A percentile compares a stretch with the other conserved stretches of the same genome.
phyloP scores from a whole-genome alignment of 1,140 invertebrate genomes.

The Lordiphosa collinella region DNA sequence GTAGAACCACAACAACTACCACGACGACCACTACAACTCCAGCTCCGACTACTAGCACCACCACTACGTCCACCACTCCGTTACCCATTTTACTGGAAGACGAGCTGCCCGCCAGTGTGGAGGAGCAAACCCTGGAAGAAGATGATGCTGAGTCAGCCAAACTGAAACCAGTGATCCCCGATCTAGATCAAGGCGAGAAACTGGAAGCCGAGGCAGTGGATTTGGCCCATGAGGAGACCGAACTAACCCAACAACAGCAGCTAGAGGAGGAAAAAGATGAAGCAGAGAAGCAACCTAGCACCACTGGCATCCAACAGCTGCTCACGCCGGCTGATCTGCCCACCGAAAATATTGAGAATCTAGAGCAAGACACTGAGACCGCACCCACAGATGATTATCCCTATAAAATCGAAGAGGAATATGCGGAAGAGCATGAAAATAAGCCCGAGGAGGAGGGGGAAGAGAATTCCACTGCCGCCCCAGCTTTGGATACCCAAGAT shows the following conservation, averaged over 20 bases:
- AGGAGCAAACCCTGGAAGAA: constrained; percentile 59
- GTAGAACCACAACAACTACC: constrained; percentile 31
- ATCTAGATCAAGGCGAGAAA: constrained; percentile 57
- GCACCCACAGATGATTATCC: constrained; percentile 69
- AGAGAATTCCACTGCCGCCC: neutral
- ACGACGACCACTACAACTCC: constrained; percentile 28
- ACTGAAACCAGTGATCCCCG: constrained; percentile 29
- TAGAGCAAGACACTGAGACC: constrained; percentile 40
- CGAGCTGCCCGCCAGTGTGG: constrained; percentile 55
- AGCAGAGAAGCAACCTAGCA: constrained; percentile 16
- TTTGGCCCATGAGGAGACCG: constrained; percentile 61
- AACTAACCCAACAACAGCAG: constrained; percentile 56
- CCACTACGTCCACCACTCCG: constrained; percentile 28
- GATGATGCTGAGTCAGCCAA: constrained; percentile 47
- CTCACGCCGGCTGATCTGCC: constrained; percentile 58
- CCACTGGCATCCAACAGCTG: constrained; percentile 46
- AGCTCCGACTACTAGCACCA: constrained; percentile 35
- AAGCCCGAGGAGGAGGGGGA: constrained; percentile 25
- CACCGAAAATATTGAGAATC: constrained; percentile 38
- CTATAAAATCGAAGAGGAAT: constrained; percentile 75
- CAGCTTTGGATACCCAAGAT: constrained; percentile 7
- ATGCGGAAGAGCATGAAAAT: constrained; percentile 54
- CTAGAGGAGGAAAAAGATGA: constrained; percentile 26
- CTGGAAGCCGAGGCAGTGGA: constrained; percentile 56
- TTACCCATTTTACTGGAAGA: constrained; percentile 38